These are phyloP conservation scores for Pluvianellus socialis DNA, from an alignment of 2,113 vertebrate species.

Conservation along the genomic window DNA sequence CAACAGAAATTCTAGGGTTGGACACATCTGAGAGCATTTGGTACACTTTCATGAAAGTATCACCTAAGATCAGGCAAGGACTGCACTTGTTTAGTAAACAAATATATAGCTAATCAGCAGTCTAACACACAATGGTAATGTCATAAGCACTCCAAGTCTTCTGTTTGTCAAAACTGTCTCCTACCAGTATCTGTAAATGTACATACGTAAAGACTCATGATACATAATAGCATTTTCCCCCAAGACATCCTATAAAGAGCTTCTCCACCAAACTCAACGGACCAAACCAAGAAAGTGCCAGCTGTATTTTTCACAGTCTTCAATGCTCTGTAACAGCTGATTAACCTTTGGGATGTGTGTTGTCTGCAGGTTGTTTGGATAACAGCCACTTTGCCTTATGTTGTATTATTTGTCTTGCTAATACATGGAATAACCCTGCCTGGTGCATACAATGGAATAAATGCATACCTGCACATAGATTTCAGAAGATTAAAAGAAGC, in stretches of 20 bases:
- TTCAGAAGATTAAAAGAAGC: conserved; percentile 89
- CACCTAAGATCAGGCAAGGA: neutral
- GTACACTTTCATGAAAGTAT: neutral
- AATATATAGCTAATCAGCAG: neutral
- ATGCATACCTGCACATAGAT: conserved; percentile 92
- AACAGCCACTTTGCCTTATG: conserved; percentile 96
- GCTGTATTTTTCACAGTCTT: neutral
- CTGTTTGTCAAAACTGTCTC: neutral
- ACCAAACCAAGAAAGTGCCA: neutral
- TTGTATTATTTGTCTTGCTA: conserved; percentile 92
- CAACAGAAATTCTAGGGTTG: neutral
- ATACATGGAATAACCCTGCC: conserved; percentile 92
- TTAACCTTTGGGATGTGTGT: neutral
- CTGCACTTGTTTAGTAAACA: neutral
- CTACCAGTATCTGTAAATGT: neutral
- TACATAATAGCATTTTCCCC: neutral
- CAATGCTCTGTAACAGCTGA: neutral
- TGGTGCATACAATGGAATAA: conserved; percentile 91
- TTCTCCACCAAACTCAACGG: neutral
- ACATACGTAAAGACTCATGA: rapidly evolving
- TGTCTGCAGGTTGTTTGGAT: conserved; percentile 92
- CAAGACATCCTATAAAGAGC: neutral
- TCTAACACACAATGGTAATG: neutral
- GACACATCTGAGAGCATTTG: neutral
- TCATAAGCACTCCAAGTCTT: neutral